Conservation (phyloP, 2,888 invertebrate genomes). For the Phragmatobia fuliginosa region DNA sequence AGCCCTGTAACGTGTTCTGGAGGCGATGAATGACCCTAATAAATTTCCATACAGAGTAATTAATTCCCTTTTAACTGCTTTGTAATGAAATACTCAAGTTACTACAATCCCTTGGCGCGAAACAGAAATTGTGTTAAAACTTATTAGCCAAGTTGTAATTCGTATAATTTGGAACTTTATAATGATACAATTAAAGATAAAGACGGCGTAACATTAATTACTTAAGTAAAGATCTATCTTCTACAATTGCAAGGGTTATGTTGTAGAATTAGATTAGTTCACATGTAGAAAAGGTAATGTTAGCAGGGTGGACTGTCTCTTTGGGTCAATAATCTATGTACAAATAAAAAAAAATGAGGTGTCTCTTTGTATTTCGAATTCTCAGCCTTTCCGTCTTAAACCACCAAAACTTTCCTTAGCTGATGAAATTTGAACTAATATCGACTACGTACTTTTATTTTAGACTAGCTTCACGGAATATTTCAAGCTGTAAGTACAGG, state of each 20-base stretch:
- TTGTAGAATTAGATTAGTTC: background rate
- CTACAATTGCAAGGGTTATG: conserved; percentile 22
- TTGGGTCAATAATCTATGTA: too few relatives aligned
- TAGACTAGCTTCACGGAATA: too few relatives aligned
- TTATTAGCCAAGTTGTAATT: conserved; percentile 46
- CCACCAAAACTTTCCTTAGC: too few relatives aligned
- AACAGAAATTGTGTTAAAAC: conserved; percentile 33
- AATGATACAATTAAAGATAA: conserved; percentile 53
- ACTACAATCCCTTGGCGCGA: conserved; percentile 36
- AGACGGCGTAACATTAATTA: conserved; percentile 48
- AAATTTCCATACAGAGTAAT: conserved; percentile 12
- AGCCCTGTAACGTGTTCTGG: background rate
- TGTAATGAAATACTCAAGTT: conserved; percentile 39
- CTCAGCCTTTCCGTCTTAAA: too few relatives aligned
- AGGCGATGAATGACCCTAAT: conserved; percentile 2
- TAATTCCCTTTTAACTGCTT: conserved; percentile 23
- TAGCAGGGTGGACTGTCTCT: too few relatives aligned
- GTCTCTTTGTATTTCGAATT: too few relatives aligned
- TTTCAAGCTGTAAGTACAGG: too few relatives aligned
- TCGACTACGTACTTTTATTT: too few relatives aligned
- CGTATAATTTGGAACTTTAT: conserved; percentile 50
- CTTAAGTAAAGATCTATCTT: conserved; percentile 41
- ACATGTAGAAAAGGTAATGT: background rate
- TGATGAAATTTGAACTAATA: too few relatives aligned
- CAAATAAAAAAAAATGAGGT: too few relatives aligned